A percentile compares a stretch with the other conserved stretches of the same genome.
Evolutionary conservation across 1,140 invertebrate genomes (phyloP).

Genomic region (Dysdera silvatica): DNA sequence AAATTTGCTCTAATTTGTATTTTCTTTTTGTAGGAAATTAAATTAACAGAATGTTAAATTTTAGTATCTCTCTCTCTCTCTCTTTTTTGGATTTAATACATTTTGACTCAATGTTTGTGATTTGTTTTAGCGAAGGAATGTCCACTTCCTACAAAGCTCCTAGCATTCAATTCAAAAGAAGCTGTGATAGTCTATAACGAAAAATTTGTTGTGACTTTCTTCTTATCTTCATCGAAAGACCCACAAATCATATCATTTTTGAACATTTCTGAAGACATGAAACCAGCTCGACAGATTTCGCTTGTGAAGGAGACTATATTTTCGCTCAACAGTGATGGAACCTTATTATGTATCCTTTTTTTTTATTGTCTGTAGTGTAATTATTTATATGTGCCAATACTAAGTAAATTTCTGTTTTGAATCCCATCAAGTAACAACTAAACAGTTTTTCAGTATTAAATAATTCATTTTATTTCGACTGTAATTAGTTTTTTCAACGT

Average conservation of each 20-base stretch:
- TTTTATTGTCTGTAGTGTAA: not conserved
- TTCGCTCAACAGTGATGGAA: conserved; percentile 13
- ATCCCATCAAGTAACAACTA: not conserved
- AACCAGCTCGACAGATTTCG: conserved; percentile 8
- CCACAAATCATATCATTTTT: conserved; percentile 19
- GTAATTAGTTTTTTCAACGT: not conserved
- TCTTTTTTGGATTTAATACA: too few relatives aligned
- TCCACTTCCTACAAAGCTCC: not conserved
- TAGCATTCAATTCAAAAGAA: conserved; percentile 24
- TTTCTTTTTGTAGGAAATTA: too few relatives aligned
- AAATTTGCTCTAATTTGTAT: too few relatives aligned
- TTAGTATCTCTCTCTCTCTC: too few relatives aligned
- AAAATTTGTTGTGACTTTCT: conserved; percentile 17
- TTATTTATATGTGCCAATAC: not conserved
- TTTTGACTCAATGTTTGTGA: too few relatives aligned
- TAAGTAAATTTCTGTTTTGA: not conserved
- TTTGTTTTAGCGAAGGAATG: too few relatives aligned
- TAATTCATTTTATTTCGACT: not conserved
- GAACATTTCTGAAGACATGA: conserved; percentile 5
- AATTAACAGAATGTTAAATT: too few relatives aligned
- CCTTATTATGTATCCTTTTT: conserved; percentile 24
- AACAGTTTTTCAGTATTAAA: not conserved
- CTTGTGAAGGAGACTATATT: conserved; percentile 12
- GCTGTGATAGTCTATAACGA: conserved; percentile 15
- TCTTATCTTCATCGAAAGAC: not conserved